phyloP scores from a whole-genome alignment of 1,140 invertebrate species.

The Trichonephila clavipes region DNA sequence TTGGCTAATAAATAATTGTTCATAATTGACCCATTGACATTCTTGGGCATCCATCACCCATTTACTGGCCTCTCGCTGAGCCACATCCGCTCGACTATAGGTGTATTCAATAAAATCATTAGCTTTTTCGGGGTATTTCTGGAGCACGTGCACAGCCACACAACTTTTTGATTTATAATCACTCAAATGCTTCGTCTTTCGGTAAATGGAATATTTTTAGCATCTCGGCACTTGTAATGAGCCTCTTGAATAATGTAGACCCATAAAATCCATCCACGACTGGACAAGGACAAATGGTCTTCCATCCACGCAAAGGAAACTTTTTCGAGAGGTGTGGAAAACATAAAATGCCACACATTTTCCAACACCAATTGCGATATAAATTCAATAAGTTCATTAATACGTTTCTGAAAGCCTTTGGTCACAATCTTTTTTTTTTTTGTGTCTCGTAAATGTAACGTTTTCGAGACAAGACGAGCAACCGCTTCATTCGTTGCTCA shows the following conservation, averaged over 20 bases:
- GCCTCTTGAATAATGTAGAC: neutral
- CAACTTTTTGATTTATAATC: constrained; percentile 39
- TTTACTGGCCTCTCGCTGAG: neutral
- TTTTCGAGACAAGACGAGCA: neutral
- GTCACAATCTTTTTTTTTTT: neutral
- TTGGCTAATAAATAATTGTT: constrained; percentile 51
- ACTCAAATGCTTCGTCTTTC: neutral
- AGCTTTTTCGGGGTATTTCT: constrained; percentile 41
- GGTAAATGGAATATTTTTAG: neutral
- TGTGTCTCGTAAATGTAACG: neutral
- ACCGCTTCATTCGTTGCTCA: neutral
- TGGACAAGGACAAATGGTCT: neutral
- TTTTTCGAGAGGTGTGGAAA: neutral
- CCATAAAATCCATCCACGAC: constrained; percentile 53
- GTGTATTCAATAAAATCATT: constrained; percentile 27
- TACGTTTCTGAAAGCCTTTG: constrained; percentile 38
- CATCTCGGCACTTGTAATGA: constrained; percentile 27
- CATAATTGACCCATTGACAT: constrained; percentile 28
- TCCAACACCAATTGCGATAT: neutral
- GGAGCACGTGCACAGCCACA: neutral
- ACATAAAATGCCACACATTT: neutral
- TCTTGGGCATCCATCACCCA: constrained; percentile 17
- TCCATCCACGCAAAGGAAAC: neutral
- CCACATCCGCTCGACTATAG: constrained; percentile 43
- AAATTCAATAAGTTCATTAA: neutral